Percentiles rank a stretch among this genome's conserved stretches.
Evolutionary conservation across 2,797 vertebrate genomes (phyloP).

Genomic region (Potorous gilbertii): DNA sequence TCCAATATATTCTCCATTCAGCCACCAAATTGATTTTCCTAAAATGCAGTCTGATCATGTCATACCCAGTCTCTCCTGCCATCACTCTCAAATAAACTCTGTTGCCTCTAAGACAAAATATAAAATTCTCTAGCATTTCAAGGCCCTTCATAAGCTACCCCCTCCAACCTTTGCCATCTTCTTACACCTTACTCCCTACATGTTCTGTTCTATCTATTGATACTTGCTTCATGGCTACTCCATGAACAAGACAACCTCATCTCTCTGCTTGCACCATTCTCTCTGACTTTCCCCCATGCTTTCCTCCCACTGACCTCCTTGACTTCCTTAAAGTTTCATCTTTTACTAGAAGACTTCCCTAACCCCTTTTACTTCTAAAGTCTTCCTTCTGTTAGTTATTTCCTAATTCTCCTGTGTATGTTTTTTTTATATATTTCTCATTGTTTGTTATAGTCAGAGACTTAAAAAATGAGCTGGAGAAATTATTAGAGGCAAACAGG

Average conservation of each 20-base stretch:
- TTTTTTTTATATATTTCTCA: not conserved
- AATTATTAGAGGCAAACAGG: not conserved
- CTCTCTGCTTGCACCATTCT: not conserved
- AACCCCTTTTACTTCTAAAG: not conserved
- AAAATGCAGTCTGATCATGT: not conserved
- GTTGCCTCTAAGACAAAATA: not conserved
- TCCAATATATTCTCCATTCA: not conserved
- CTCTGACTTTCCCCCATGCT: not conserved
- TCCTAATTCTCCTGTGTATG: not conserved
- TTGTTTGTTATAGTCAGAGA: not conserved
- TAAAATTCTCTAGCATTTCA: not conserved
- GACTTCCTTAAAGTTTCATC: not conserved
- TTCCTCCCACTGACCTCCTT: not conserved
- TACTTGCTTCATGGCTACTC: too few relatives aligned
- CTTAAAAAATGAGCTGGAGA: conserved; percentile 10
- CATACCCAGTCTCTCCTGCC: too few relatives aligned
- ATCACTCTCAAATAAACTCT: not conserved
- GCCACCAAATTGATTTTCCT: not conserved
- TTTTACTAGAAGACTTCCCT: not conserved
- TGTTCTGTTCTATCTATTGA: too few relatives aligned
- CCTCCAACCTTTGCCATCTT: not conserved
- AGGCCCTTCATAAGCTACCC: not conserved
- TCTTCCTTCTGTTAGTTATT: not conserved
- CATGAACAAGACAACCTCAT: not conserved
- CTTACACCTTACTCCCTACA: not conserved